phyloP scores from a whole-genome alignment of 2,888 invertebrate species.

The Elegia similella region DNA sequence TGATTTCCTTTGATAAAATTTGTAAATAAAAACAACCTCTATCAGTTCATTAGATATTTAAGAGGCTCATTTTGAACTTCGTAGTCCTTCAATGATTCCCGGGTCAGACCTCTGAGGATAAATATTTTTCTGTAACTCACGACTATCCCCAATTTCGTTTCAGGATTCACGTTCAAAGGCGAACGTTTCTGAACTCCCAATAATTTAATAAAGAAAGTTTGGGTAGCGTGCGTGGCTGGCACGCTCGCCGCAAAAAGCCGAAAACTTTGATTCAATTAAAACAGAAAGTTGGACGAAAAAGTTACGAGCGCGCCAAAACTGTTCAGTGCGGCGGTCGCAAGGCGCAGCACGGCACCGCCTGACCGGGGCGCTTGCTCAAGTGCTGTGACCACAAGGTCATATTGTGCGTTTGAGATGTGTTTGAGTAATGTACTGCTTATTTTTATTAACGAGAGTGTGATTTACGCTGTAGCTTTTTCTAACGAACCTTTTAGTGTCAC shows the following conservation, averaged over 20 bases:
- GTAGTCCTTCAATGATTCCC: constrained; percentile 23
- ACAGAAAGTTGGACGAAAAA: constrained; percentile 75
- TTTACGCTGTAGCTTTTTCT: constrained; percentile 21
- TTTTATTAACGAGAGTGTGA: too few species aligned
- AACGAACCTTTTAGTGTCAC: constrained; percentile 34
- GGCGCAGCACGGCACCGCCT: constrained; percentile 20
- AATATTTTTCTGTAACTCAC: constrained; percentile 57
- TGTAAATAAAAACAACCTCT: neutral
- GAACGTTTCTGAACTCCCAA: constrained; percentile 78
- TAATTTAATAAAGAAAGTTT: constrained; percentile 82
- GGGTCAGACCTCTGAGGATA: constrained; percentile 39
- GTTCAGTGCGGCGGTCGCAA: constrained; percentile 41
- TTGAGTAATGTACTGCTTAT: too few species aligned
- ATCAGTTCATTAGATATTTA: constrained; percentile 1
- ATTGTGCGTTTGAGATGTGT: neutral
- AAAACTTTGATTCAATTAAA: constrained; percentile 81
- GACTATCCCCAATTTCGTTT: constrained; percentile 69
- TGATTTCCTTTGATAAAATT: constrained; percentile 22
- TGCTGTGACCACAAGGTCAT: neutral
- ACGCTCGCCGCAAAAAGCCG: constrained; percentile 79
- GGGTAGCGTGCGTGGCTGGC: constrained; percentile 77
- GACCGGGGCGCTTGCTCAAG: neutral
- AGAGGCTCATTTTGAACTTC: constrained; percentile 15
- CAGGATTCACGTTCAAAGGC: constrained; percentile 71
- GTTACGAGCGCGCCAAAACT: constrained; percentile 60